A percentile compares a stretch with the other conserved stretches of the same genome.
Conservation (phyloP, 2,888 invertebrate species). For the Xanthorhoe designata region DNA sequence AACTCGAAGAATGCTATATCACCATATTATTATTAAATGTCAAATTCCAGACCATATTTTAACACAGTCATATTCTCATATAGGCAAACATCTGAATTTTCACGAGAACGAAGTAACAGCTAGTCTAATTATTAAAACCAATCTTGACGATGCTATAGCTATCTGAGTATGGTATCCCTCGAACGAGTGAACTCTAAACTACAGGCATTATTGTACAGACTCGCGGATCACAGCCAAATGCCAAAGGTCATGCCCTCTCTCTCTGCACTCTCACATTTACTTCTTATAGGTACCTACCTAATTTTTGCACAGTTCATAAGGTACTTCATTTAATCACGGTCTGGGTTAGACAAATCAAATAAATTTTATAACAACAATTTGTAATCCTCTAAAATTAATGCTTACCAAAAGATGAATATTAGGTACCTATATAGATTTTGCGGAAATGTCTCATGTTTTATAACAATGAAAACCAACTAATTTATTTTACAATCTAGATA, state of each 20-base stretch:
- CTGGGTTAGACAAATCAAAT: slow-evolving; percentile 40
- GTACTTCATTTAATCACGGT: slow-evolving; percentile 49
- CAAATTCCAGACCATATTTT: too few species aligned
- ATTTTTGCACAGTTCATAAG: slow-evolving; percentile 46
- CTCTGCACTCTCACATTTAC: slow-evolving; percentile 52
- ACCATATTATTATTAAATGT: too few species aligned
- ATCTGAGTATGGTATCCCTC: not conserved
- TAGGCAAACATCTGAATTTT: too few species aligned
- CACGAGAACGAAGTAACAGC: too few species aligned
- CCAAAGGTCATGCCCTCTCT: slow-evolving; percentile 60
- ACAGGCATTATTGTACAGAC: slow-evolving; percentile 46
- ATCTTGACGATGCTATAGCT: not conserved
- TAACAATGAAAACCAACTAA: slow-evolving; percentile 25
- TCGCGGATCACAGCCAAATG: slow-evolving; percentile 57
- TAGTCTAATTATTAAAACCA: not conserved
- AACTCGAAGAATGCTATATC: too few species aligned
- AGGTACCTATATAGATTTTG: slow-evolving; percentile 18
- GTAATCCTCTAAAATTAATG: slow-evolving; percentile 26
- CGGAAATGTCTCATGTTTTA: not conserved
- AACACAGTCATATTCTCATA: too few species aligned
- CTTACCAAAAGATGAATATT: slow-evolving; percentile 31
- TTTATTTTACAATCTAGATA: slow-evolving; percentile 35
- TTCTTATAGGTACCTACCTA: too few species aligned
- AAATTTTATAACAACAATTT: slow-evolving; percentile 38
- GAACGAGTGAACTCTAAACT: slow-evolving; percentile 2